Evolutionary conservation across 2,888 invertebrate species (phyloP).

Genomic region (Cryptocephalus primarius): DNA sequence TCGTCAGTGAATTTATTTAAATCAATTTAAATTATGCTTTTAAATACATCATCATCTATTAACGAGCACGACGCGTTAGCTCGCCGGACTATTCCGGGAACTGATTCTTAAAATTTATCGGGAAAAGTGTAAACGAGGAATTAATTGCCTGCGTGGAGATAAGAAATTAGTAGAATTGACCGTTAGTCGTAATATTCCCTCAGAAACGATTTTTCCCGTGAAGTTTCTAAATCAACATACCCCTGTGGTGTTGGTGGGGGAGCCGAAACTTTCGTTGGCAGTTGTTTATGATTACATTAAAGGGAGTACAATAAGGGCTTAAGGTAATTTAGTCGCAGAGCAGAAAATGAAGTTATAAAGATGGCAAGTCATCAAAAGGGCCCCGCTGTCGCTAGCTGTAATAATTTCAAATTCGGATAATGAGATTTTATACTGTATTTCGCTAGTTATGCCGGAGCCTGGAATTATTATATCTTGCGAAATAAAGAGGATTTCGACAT

Average conservation of each 20-base stretch:
- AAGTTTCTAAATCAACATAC: no score
- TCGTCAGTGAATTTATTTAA: conserved; percentile 25
- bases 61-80: conserved; percentile 6
- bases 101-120: no score
- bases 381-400: conserved; percentile 26
- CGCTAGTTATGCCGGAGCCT: background rate
- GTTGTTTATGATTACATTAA: conserved; percentile 32
- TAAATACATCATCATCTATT: conserved; percentile 24
- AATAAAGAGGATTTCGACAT: background rate
- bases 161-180: no score
- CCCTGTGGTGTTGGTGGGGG: no score
- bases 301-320: conserved; percentile 28
- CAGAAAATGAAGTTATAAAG: conserved; percentile 34
- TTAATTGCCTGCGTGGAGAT: no score
- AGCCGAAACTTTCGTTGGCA: conserved; percentile 3
- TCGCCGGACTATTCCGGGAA: background rate
- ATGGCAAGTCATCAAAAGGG: conserved; percentile 26
- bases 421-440: conserved; percentile 25
- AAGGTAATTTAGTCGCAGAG: conserved; percentile 32
- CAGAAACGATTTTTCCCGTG: no score
- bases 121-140: no score
- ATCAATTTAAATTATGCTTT: conserved; percentile 30
- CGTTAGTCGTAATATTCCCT: no score
- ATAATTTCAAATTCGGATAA: conserved; percentile 31
- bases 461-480: background rate